A percentile compares a stretch with the other conserved stretches of the same genome.
phyloP scores from a whole-genome alignment of 23 tunicate species.

The Styela clava region DNA sequence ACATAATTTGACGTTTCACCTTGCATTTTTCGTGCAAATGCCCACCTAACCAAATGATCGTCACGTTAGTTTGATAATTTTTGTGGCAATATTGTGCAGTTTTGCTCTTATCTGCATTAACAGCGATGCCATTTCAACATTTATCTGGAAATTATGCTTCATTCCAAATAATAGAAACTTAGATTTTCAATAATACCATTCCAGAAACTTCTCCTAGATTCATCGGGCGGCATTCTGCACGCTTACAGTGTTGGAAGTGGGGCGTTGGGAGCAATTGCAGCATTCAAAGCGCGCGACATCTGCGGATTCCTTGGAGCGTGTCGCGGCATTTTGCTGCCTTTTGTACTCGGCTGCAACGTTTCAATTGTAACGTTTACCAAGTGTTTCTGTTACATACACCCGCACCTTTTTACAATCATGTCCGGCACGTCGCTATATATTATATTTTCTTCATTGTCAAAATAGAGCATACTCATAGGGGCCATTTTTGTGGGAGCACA shows the following conservation, averaged over 20 bases:
- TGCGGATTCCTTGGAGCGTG: neutral
- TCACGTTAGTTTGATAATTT: too few relatives aligned
- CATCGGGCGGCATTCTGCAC: neutral
- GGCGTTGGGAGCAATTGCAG: neutral
- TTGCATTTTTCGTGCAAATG: too few relatives aligned
- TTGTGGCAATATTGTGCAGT: too few relatives aligned
- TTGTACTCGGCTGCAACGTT: neutral
- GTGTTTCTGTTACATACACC: slow-evolving; percentile 41
- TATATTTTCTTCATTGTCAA: slow-evolving; percentile 53
- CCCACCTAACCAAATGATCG: too few relatives aligned
- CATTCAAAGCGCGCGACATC: neutral
- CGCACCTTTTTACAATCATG: slow-evolving; percentile 61
- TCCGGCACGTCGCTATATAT: slow-evolving; percentile 65
- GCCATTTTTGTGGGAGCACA: slow-evolving; percentile 63
- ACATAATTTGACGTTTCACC: too few relatives aligned
- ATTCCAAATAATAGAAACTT: too few relatives aligned
- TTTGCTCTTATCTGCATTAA: too few relatives aligned
- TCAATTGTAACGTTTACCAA: neutral
- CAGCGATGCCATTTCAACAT: too few relatives aligned
- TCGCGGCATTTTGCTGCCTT: neutral
- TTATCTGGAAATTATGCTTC: too few relatives aligned
- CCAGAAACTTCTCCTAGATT: too few relatives aligned
- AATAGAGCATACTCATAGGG: slow-evolving; percentile 55
- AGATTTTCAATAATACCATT: too few relatives aligned
- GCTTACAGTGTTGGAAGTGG: neutral